A percentile compares a stretch with the other conserved stretches of the same genome.
phyloP scores from a whole-genome alignment of 2,113 vertebrate species.

The Madoqua kirkii region DNA sequence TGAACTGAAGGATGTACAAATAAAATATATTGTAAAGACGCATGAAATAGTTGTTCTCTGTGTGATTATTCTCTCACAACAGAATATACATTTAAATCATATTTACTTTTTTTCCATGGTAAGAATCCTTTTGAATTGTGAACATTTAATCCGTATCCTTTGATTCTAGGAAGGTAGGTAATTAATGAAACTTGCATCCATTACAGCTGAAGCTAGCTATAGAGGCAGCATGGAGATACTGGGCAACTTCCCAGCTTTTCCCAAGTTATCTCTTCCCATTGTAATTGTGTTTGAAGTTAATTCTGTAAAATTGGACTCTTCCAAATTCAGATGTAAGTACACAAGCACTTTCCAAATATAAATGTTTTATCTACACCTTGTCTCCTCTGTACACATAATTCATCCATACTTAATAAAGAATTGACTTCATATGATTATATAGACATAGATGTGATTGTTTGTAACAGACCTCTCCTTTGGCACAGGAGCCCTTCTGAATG shows the following conservation, averaged over 20 bases:
- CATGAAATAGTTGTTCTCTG: neutral
- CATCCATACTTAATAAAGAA: constrained; percentile 6
- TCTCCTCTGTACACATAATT: neutral
- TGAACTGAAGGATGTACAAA: neutral
- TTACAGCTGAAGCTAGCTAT: neutral
- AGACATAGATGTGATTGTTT: neutral
- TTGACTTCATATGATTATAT: neutral
- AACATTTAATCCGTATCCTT: constrained; percentile 15
- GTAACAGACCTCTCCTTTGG: neutral
- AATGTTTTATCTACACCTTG: constrained; percentile 1
- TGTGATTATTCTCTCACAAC: constrained; percentile 12
- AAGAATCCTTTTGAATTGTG: constrained; percentile 26
- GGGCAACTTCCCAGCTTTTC: constrained; percentile 18
- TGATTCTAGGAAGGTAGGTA: constrained; percentile 12
- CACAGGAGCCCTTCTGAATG: neutral
- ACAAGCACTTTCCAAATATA: neutral
- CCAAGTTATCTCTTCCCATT: constrained; percentile 5
- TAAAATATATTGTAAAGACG: constrained; percentile 14
- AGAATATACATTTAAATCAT: constrained; percentile 1
- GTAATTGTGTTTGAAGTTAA: constrained; percentile 43
- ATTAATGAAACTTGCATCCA: constrained; percentile 13
- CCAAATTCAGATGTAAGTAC: neutral
- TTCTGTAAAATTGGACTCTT: constrained; percentile 10
- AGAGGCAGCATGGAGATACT: constrained; percentile 13
- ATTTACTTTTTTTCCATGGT: constrained; percentile 41